A percentile compares a stretch with the other conserved stretches of the same genome.
phyloP scores from a whole-genome alignment of 2,113 vertebrate species.

The Daphoenositta chrysoptera region DNA sequence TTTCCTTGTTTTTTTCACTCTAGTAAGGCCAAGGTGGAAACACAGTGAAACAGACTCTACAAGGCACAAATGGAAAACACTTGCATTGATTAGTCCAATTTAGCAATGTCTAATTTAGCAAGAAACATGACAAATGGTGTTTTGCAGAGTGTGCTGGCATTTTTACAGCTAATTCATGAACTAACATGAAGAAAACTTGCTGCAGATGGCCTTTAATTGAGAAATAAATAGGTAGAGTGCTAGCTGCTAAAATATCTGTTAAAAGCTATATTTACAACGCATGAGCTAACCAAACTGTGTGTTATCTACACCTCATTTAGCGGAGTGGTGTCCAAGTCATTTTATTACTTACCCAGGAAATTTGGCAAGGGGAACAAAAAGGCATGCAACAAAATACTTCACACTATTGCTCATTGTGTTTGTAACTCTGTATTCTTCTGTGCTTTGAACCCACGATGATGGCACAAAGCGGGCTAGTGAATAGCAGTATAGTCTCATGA shows the following conservation, averaged over 20 bases:
- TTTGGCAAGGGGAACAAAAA: neutral
- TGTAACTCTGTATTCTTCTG: neutral
- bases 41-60: neutral
- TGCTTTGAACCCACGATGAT: neutral
- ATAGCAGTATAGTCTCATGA: fast-evolving
- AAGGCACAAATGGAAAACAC: neutral
- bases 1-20: neutral
- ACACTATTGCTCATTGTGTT: neutral
- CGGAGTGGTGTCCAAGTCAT: fast-evolving
- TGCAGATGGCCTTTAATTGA: neutral
- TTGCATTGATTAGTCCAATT: neutral
- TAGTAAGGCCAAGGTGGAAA: neutral
- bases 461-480: neutral
- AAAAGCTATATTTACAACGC: neutral
- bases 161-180: neutral
- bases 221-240: neutral
- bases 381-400: neutral
- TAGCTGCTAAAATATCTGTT: neutral
- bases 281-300: neutral
- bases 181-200: neutral
- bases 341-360: neutral
- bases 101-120: neutral
- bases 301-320: neutral
- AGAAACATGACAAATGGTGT: neutral
- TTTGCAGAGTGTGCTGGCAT: neutral